Base-by-base conservation (phyloP, 2,888 invertebrate species). In the Invenusta paracnida region DNA sequence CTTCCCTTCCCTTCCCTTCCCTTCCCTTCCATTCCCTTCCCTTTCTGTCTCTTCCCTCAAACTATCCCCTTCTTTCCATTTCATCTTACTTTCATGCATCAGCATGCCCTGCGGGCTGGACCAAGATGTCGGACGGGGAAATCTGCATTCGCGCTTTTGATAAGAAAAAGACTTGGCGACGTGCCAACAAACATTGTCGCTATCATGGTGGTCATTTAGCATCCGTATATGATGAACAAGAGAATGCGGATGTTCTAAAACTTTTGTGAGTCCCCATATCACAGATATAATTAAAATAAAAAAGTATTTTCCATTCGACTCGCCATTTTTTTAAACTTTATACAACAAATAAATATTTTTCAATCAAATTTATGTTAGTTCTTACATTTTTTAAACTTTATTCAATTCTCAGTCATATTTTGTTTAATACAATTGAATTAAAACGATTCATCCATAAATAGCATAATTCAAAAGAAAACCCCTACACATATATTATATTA, bases 41-140 rank as follows among this genome's bases (percentile, higher is more conserved):
- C 5, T 11, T 11, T 48, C 5, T 48, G 48, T n/a, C n/a, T n/a
- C n/a, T n/a, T n/a, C n/a, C n/a, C n/a, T n/a, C 48, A 48, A 11
- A 48, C 48, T 11, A 48, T 48, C 17, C 5, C 17, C 17, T 5
- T 48, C 5, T 48, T 48, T 11, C 48, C 48, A 11, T 5, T 48
- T 17, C 48, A 11, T 17, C 48, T 48, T 48, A 11, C 17, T 17
- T 11, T 48, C 11, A 11, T 48, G 11, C 48, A 5, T 11, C 29
- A 82, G 82, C 29, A 2, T 82, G 82, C 29, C 82, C 82, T 29
- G 82, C 5, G 30, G 82, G 82, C 17, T 82, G 82, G 82, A 29
- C 5, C 2, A 82, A 82, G 31, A 29, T 30, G 29, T 5, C 29
- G 11, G 82, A 82, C 31, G 73, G 73, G 2, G 73, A 73, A 23